Evolutionary conservation across 2,113 vertebrate genomes (phyloP).

Genomic region (Rhinopomastus cyanomelas): DNA sequence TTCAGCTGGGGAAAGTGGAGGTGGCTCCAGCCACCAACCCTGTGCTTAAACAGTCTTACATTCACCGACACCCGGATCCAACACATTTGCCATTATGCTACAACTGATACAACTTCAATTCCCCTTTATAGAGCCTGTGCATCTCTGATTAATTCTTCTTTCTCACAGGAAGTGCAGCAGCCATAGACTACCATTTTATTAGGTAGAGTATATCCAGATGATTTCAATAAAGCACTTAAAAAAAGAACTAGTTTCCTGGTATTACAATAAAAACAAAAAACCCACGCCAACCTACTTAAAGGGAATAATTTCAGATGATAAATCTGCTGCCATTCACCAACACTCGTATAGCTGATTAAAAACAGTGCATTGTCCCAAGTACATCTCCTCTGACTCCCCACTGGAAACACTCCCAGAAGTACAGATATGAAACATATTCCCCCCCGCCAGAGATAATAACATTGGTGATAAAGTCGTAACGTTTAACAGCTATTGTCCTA

Average conservation of each 20-base stretch:
- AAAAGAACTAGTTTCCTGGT: slow-evolving; percentile 63
- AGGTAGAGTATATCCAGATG: slow-evolving; percentile 74
- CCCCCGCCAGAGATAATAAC: neutral
- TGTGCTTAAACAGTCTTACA: slow-evolving; percentile 3
- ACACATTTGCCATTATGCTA: neutral
- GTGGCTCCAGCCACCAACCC: neutral
- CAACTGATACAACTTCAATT: slow-evolving; percentile 45
- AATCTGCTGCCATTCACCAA: slow-evolving; percentile 68
- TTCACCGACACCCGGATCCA: neutral
- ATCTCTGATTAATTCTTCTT: slow-evolving; percentile 51
- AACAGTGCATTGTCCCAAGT: slow-evolving; percentile 16
- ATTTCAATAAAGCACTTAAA: slow-evolving; percentile 75
- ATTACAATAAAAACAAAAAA: slow-evolving; percentile 64
- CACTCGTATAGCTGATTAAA: slow-evolving; percentile 58
- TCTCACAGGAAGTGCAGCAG: slow-evolving; percentile 71
- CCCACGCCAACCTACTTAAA: slow-evolving; percentile 48
- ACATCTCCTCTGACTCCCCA: neutral
- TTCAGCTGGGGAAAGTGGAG: slow-evolving; percentile 2
- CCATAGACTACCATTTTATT: slow-evolving; percentile 61
- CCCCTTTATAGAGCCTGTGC: neutral
- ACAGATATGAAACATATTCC: neutral
- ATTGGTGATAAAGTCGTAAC: neutral
- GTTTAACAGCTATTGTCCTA: neutral
- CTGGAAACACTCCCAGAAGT: neutral
- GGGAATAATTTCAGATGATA: slow-evolving; percentile 72